Evolutionary conservation across 2,888 invertebrate genomes (phyloP).

Genomic region (Drosophila acutilabella): DNA sequence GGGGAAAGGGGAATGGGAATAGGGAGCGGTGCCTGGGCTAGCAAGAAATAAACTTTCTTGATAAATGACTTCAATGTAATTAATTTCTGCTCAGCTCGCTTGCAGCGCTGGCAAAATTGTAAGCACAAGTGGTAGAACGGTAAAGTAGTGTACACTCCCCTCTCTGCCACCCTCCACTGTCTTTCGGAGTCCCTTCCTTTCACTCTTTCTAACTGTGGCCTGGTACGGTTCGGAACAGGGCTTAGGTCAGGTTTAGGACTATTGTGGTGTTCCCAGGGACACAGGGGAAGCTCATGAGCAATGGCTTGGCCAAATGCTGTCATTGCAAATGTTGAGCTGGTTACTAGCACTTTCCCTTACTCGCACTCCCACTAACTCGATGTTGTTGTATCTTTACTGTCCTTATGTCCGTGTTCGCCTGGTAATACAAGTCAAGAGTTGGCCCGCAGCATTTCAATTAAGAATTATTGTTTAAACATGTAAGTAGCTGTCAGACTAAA

Average conservation of each 20-base stretch:
- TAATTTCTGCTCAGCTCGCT: conserved; percentile 78
- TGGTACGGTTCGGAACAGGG: conserved; percentile 6
- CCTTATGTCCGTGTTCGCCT: conserved; percentile 23
- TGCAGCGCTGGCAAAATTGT: conserved; percentile 67
- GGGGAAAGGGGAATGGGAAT: neutral
- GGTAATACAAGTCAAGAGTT: conserved; percentile 52
- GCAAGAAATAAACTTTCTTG: conserved; percentile 81
- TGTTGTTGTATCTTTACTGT: neutral
- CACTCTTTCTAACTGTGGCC: neutral
- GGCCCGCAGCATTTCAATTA: conserved; percentile 75
- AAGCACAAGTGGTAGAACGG: conserved; percentile 42
- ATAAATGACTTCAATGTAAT: conserved; percentile 81
- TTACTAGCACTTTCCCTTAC: conserved; percentile 15
- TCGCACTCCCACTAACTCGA: neutral
- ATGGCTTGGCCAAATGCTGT: conserved; percentile 67
- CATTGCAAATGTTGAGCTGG: conserved; percentile 71
- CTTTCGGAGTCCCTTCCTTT: neutral
- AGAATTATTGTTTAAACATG: conserved; percentile 75
- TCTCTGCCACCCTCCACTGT: neutral
- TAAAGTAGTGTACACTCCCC: conserved; percentile 7
- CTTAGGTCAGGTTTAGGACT: conserved; percentile 6
- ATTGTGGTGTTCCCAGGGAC: conserved; percentile 27
- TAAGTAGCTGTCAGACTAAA: conserved; percentile 36
- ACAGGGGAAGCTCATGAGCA: conserved; percentile 64
- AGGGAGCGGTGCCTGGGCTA: conserved; percentile 11